These are phyloP conservation scores for Corythornis leucogaster DNA, from an alignment of 2,797 vertebrate species.

Conservation along the genomic window DNA sequence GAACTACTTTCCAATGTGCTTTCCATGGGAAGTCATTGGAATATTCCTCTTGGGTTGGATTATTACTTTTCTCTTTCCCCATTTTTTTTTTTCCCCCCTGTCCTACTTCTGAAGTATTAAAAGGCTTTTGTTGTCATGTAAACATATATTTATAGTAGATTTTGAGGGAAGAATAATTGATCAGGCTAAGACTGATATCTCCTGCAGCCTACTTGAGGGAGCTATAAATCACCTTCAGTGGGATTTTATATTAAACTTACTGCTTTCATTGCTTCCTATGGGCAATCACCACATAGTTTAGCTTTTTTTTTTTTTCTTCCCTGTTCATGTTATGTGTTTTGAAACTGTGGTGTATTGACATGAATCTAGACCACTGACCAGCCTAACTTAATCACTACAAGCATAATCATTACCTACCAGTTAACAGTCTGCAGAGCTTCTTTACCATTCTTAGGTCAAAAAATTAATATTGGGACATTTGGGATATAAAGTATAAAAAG, in stretches of 20 bases:
- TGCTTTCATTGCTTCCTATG: background rate
- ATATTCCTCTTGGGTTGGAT: background rate
- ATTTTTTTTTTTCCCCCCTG: background rate
- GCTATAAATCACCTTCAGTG: background rate
- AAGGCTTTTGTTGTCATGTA: background rate
- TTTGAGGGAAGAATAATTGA: background rate
- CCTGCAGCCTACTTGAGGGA: background rate
- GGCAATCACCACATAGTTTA: background rate
- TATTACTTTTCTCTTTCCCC: background rate
- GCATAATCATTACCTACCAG: fast-evolving
- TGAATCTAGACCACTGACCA: background rate
- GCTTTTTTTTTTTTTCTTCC: background rate
- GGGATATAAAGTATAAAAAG: background rate
- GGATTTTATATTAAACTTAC: background rate
- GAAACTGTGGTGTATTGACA: background rate
- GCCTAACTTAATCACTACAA: background rate
- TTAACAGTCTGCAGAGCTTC: background rate
- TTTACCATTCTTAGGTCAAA: background rate
- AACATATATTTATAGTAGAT: background rate
- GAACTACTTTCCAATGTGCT: conserved; percentile 25
- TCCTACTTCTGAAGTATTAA: conserved; percentile 1
- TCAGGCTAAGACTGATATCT: background rate
- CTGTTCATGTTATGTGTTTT: background rate
- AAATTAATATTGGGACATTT: background rate
- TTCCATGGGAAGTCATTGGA: conserved; percentile 17